Conservation (phyloP, 2,113 vertebrate species). For the Actinemys pallida region DNA sequence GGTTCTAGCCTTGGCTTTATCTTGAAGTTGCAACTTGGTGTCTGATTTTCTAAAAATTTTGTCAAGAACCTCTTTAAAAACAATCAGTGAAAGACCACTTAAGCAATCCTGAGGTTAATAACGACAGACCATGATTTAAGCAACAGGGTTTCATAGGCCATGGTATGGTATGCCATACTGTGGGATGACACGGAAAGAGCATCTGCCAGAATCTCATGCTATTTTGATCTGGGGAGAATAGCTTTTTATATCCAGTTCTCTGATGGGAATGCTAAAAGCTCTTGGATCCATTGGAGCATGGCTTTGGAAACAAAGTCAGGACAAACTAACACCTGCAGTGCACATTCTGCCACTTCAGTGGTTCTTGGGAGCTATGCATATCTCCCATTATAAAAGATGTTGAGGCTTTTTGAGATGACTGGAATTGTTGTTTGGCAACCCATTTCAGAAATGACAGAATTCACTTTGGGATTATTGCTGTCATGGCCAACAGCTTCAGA, state of each 20-base stretch:
- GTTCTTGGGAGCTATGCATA: accelerated
- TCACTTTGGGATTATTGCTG: not conserved
- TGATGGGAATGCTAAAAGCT: not conserved
- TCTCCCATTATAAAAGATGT: not conserved
- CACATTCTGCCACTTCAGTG: not conserved
- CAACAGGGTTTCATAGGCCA: not conserved
- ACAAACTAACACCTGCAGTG: accelerated
- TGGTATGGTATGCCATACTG: accelerated
- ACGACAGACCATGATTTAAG: not conserved
- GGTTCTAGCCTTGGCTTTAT: not conserved
- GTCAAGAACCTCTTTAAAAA: not conserved
- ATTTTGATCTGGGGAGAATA: not conserved
- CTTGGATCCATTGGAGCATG: not conserved
- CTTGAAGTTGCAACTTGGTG: not conserved
- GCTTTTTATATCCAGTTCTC: not conserved
- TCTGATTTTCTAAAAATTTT: not conserved
- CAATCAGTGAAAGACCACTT: not conserved
- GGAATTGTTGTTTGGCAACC: accelerated
- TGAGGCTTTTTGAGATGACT: not conserved
- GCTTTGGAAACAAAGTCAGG: not conserved
- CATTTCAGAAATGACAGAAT: not conserved
- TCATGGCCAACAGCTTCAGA: not conserved
- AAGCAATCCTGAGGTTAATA: not conserved
- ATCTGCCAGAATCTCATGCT: not conserved
- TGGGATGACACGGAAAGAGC: not conserved